Conservation (phyloP, 2,888 invertebrate genomes). For the Cephonodes hylas region DNA sequence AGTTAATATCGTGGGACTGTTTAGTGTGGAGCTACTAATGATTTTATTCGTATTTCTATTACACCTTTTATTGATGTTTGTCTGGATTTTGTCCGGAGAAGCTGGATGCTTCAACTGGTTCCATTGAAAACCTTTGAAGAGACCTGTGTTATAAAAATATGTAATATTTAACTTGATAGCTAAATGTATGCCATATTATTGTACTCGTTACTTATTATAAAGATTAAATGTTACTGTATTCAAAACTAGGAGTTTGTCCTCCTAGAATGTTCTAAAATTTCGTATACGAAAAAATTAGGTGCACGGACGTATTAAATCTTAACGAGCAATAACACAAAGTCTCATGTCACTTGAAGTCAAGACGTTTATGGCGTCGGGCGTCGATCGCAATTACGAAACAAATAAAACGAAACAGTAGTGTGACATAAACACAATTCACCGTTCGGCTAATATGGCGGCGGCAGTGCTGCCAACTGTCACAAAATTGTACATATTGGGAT, state of each 20-base stretch:
- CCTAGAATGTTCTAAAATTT: neutral
- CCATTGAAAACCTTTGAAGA: too few species aligned
- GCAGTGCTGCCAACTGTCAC: slow-evolving; percentile 1
- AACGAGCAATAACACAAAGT: neutral
- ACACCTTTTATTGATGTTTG: neutral
- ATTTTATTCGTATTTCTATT: neutral
- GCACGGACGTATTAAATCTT: neutral
- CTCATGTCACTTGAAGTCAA: neutral
- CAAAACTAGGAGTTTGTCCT: neutral
- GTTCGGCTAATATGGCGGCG: neutral
- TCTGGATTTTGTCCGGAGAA: too few species aligned
- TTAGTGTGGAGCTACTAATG: neutral
- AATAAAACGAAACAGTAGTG: neutral
- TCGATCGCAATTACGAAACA: neutral
- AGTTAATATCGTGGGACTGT: neutral
- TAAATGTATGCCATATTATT: too few species aligned
- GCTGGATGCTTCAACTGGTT: too few species aligned
- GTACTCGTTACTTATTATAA: too few species aligned
- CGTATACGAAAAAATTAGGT: neutral
- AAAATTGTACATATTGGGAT: slow-evolving; percentile 2
- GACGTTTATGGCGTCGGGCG: neutral
- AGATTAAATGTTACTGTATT: too few species aligned
- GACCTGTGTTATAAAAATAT: too few species aligned
- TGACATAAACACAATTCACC: neutral
- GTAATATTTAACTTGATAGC: too few species aligned